phyloP scores from a whole-genome alignment of 2,888 invertebrate species.

The Dendrolimus houi region DNA sequence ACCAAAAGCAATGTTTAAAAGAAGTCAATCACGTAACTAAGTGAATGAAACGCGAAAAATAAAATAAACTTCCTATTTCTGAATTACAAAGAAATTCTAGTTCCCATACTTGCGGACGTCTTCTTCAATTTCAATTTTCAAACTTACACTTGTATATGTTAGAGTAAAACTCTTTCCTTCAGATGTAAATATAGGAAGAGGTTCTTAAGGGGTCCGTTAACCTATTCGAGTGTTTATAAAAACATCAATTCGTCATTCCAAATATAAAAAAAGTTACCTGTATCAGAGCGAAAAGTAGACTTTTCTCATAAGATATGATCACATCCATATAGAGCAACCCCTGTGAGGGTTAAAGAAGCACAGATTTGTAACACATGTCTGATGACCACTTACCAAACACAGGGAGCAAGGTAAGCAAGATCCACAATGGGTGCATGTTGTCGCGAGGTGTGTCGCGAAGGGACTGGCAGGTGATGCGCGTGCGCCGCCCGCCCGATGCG shows the following conservation, averaged over 20 bases:
- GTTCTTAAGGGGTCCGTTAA: too few species aligned
- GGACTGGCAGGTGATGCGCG: conserved; percentile 44
- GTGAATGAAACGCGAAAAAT: conserved; percentile 2
- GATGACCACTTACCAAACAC: conserved; percentile 60
- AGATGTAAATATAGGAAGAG: too few species aligned
- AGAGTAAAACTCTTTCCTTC: too few species aligned
- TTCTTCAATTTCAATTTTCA: too few species aligned
- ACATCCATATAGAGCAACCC: background rate
- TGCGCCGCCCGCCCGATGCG: conserved; percentile 39
- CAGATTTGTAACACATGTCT: conserved; percentile 12
- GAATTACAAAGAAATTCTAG: too few species aligned
- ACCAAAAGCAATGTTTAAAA: background rate
- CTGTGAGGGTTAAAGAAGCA: conserved; percentile 5
- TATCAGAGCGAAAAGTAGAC: background rate
- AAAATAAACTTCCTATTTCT: too few species aligned
- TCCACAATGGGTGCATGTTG: conserved; percentile 70
- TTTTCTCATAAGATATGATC: background rate
- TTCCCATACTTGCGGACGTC: too few species aligned
- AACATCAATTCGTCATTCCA: too few species aligned
- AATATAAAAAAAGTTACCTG: background rate
- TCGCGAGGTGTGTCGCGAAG: conserved; percentile 61
- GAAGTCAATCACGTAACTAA: background rate
- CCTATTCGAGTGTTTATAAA: too few species aligned
- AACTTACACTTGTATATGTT: too few species aligned
- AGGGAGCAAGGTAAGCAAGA: conserved; percentile 67